These are phyloP conservation scores for Aporrectodea caliginosa DNA, from an alignment of 1,140 invertebrate species.

Conservation along the genomic window DNA sequence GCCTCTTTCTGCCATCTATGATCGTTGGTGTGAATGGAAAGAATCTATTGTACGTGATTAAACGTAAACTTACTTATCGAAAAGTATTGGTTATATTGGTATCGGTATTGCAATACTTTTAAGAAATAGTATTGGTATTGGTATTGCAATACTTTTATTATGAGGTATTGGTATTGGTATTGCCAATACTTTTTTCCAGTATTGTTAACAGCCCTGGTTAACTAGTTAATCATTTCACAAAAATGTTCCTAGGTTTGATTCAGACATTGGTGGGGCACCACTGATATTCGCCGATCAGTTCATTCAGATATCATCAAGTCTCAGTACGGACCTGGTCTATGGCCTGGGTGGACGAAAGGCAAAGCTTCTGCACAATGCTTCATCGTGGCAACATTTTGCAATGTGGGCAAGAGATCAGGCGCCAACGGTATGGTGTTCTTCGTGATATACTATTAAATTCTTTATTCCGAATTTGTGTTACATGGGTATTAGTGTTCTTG, in stretches of 20 bases:
- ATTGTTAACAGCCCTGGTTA: background rate
- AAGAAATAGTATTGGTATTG: background rate
- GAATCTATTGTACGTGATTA: too few species aligned
- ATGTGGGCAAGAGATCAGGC: conserved; percentile 26
- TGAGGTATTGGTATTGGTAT: too few species aligned
- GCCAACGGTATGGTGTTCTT: conserved; percentile 22
- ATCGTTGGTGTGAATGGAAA: too few species aligned
- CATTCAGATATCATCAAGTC: conserved; percentile 17
- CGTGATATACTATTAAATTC: too few species aligned
- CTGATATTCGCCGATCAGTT: conserved; percentile 34
- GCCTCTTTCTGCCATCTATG: too few species aligned
- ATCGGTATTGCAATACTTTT: too few species aligned
- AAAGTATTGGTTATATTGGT: background rate
- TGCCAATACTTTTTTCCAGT: too few species aligned
- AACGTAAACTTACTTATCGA: too few species aligned
- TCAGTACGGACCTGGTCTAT: conserved; percentile 16
- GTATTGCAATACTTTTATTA: background rate
- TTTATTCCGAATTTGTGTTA: too few species aligned
- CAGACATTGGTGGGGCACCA: conserved; percentile 4
- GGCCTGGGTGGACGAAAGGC: conserved; percentile 27
- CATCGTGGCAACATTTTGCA: conserved; percentile 3
- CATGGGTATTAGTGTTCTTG: too few species aligned
- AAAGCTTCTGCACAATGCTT: conserved; percentile 14
- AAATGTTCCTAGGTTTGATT: conserved; percentile 21
- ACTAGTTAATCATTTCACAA: too few species aligned